Percentiles rank a stretch among this genome's conserved stretches.
Evolutionary conservation across 2,113 vertebrate genomes (phyloP).

Genomic region (Tyrannus savana): DNA sequence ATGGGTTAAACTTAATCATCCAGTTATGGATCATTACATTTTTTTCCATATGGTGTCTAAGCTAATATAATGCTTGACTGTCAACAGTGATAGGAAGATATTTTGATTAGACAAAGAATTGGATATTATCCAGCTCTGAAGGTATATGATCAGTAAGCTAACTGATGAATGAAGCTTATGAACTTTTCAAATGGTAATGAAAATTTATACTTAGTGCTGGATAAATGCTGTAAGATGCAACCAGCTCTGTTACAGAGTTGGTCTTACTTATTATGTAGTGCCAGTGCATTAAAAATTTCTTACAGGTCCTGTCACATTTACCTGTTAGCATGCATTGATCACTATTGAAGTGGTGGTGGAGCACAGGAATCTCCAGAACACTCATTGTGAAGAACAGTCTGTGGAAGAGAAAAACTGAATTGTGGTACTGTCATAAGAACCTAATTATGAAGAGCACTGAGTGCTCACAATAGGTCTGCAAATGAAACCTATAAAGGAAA

Average conservation of each 20-base stretch:
- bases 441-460: neutral
- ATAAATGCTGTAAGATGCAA: neutral
- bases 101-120: constrained; percentile 7
- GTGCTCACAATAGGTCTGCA: neutral
- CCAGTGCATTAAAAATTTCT: neutral
- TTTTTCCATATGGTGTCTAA: constrained; percentile 21
- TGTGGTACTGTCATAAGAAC: neutral
- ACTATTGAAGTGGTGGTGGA: neutral
- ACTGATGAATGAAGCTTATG: neutral
- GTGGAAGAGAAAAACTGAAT: neutral
- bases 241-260: neutral
- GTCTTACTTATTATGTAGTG: neutral
- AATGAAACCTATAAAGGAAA: neutral
- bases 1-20: neutral
- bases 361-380: neutral
- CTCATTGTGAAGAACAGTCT: neutral
- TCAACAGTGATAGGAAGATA: neutral
- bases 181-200: neutral
- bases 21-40: neutral
- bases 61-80: neutral
- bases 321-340: neutral
- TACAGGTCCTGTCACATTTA: neutral
- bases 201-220: neutral
- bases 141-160: neutral
- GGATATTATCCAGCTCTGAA: neutral